These are phyloP conservation scores for Virgularia gustaviana DNA, from an alignment of 92 coral and sea anemone species.

Conservation along the genomic window DNA sequence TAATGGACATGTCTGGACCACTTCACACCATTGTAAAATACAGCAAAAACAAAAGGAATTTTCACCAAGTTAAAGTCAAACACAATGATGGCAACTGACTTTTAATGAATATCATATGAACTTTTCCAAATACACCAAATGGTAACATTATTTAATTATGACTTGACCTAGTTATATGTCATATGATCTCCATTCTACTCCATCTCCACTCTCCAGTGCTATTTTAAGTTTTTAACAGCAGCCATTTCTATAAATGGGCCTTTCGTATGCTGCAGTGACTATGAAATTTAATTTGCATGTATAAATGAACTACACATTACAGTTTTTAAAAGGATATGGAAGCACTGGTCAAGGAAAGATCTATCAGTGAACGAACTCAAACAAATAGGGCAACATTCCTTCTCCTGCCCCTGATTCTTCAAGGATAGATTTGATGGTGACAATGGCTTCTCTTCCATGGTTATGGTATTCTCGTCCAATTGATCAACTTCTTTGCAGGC, in stretches of 20 bases:
- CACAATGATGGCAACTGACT: background rate
- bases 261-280: too few relatives aligned
- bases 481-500: too few relatives aligned
- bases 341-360: conserved; percentile 89
- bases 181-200: too few relatives aligned
- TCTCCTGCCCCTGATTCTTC: conserved; percentile 54
- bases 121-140: too few relatives aligned
- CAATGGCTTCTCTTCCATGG: background rate
- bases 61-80: conserved; percentile 55
- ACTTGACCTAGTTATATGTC: too few relatives aligned
- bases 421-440: background rate
- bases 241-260: too few relatives aligned
- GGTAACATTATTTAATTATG: too few relatives aligned
- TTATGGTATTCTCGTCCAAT: background rate
- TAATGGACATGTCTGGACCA: conserved; percentile 84
- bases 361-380: conserved; percentile 86
- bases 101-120: background rate
- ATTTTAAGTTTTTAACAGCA: too few relatives aligned
- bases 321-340: conserved; percentile 84
- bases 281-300: too few relatives aligned
- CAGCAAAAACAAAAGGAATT: conserved; percentile 97
- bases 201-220: too few relatives aligned
- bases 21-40: conserved; percentile 96
- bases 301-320: too few relatives aligned
- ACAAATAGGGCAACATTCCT: conserved; percentile 81